A percentile compares a stretch with the other conserved stretches of the same genome.
Evolutionary conservation across 2,888 invertebrate genomes (phyloP).

Genomic region (Spisula solida): DNA sequence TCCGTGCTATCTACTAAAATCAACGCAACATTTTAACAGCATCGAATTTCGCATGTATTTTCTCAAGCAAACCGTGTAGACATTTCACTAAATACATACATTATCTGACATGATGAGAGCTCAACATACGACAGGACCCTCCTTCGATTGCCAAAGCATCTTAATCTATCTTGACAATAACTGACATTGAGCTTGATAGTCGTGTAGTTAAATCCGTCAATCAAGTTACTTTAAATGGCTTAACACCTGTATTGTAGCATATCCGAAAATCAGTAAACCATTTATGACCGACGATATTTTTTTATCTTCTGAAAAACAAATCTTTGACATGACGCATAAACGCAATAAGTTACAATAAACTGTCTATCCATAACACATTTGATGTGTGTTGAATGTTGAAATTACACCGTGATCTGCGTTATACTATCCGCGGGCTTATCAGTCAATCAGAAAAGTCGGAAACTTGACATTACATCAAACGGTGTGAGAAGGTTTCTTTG

Average conservation of each 20-base stretch:
- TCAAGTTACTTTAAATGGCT: slow-evolving; percentile 51
- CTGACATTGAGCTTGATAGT: slow-evolving; percentile 39
- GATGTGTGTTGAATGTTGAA: slow-evolving; percentile 37
- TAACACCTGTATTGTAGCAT: slow-evolving; percentile 50
- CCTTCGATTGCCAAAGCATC: not conserved
- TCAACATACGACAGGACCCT: not conserved
- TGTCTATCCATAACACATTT: slow-evolving; percentile 36
- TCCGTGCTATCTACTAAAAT: not conserved
- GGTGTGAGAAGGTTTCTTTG: slow-evolving; percentile 42
- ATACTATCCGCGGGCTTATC: slow-evolving; percentile 51
- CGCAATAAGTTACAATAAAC: slow-evolving; percentile 43
- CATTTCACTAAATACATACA: not conserved
- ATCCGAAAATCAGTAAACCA: slow-evolving; percentile 37
- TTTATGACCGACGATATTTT: slow-evolving; percentile 52
- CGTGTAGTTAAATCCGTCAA: slow-evolving; percentile 42
- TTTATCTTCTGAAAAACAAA: slow-evolving; percentile 49
- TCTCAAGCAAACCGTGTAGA: not conserved
- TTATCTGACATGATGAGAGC: not conserved
- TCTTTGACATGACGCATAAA: slow-evolving; percentile 52
- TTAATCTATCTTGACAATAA: slow-evolving; percentile 10
- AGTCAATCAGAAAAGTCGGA: slow-evolving; percentile 32
- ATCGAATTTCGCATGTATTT: slow-evolving; percentile 12
- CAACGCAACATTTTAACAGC: slow-evolving; percentile 17
- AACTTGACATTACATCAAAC: slow-evolving; percentile 52
- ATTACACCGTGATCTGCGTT: slow-evolving; percentile 46